phyloP scores from a whole-genome alignment of 2,113 vertebrate species.

The Tenebrosternarchus preto region DNA sequence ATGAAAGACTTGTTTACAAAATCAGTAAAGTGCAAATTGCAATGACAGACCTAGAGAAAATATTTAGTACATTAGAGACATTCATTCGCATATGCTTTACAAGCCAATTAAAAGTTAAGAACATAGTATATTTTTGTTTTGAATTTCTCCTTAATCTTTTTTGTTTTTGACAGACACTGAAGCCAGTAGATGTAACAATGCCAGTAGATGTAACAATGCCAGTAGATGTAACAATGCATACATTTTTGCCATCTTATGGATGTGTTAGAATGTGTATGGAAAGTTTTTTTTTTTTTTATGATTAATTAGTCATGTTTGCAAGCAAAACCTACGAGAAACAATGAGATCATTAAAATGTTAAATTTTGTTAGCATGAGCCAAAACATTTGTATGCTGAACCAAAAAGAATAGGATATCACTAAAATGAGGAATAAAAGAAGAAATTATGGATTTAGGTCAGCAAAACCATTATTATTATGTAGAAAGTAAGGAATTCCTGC shows the following conservation, averaged over 20 bases:
- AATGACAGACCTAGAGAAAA: neutral
- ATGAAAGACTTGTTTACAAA: conserved; percentile 13
- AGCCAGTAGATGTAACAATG: neutral
- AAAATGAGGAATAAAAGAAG: conserved; percentile 5
- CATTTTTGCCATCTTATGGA: neutral
- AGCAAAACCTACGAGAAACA: neutral
- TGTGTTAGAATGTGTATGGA: neutral
- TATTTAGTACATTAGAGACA: conserved; percentile 29
- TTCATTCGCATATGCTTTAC: conserved; percentile 10
- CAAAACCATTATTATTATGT: conserved; percentile 4
- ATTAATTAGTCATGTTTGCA: neutral
- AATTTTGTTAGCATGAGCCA: neutral
- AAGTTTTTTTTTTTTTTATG: too few relatives aligned
- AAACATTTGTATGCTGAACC: neutral
- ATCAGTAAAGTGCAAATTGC: conserved; percentile 39
- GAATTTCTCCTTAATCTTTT: neutral
- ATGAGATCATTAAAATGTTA: conserved; percentile 2
- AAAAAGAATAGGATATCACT: neutral
- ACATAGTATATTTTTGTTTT: conserved; percentile 14
- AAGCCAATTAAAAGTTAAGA: conserved; percentile 18
- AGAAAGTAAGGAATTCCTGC: neutral
- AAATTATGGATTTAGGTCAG: neutral
- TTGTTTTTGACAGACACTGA: neutral
- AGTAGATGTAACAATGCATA: neutral
- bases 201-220: neutral